Conservation (phyloP, 2,888 invertebrate species). For the Drosophila mayaguana region DNA sequence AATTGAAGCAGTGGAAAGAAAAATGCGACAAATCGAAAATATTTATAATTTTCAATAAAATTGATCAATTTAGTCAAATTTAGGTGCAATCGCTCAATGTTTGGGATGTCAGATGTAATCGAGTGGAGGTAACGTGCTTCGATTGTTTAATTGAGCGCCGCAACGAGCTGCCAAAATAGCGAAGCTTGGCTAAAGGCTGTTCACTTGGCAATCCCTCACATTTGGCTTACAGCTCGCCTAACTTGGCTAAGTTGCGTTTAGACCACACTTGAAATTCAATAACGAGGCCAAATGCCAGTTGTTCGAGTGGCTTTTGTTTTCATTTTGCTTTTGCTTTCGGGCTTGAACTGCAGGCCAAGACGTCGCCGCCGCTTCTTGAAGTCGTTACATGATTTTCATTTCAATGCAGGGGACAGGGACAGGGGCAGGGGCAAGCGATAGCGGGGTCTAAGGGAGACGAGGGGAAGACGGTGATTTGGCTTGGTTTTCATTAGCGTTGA, state of each 20-base stretch:
- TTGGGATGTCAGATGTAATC: slow-evolving; percentile 9
- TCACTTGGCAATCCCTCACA: slow-evolving; percentile 22
- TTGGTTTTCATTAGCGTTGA: slow-evolving; percentile 25
- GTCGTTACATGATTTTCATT: slow-evolving; percentile 13
- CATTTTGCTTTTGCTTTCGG: slow-evolving; percentile 4
- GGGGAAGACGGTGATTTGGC: neutral
- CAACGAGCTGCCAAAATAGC: neutral
- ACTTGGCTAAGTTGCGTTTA: slow-evolving; percentile 31
- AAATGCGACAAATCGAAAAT: neutral
- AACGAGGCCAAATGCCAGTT: slow-evolving; percentile 57
- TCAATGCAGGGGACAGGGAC: neutral
- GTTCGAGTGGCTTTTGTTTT: slow-evolving; percentile 18
- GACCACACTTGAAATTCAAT: slow-evolving; percentile 70
- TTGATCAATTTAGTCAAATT: neutral
- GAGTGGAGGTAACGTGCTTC: slow-evolving; percentile 15
- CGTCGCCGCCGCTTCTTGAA: neutral
- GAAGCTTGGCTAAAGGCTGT: slow-evolving; percentile 4
- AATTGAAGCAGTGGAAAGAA: neutral
- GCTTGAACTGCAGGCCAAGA: slow-evolving; percentile 42
- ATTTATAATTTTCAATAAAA: neutral
- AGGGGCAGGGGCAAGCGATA: neutral
- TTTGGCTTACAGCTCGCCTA: slow-evolving; percentile 11
- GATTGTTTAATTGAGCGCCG: slow-evolving; percentile 28
- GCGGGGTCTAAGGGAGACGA: neutral
- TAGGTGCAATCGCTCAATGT: neutral